These are phyloP conservation scores for Tinea semifulvella DNA, from an alignment of 2,888 invertebrate species.

Conservation along the genomic window DNA sequence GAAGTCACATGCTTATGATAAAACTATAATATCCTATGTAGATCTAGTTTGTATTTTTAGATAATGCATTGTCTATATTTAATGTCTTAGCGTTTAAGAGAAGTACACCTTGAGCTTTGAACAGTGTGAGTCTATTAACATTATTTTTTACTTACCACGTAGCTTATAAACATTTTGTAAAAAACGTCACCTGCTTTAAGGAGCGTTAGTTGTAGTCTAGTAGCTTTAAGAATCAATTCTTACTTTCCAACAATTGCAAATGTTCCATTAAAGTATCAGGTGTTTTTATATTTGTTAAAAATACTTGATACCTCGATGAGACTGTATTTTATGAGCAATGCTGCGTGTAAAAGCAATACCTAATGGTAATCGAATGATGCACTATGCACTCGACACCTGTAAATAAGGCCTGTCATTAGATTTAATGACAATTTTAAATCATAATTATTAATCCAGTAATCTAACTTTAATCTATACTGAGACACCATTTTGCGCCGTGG, in stretches of 20 bases:
- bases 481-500: constrained; percentile 66
- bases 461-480: constrained; percentile 54
- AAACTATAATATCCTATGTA: constrained; percentile 60
- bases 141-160: constrained; percentile 51
- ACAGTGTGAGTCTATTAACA: constrained; percentile 52
- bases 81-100: constrained; percentile 44
- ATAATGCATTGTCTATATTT: constrained; percentile 58
- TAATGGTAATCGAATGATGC: constrained; percentile 17
- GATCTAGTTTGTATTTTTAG: constrained; percentile 65
- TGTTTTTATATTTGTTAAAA: too few relatives aligned
- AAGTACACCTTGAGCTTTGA: constrained; percentile 57
- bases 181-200: neutral
- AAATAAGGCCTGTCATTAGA: constrained; percentile 49
- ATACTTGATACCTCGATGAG: too few relatives aligned
- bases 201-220: neutral
- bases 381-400: constrained; percentile 31
- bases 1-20: constrained; percentile 62
- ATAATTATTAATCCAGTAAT: constrained; percentile 41
- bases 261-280: too few relatives aligned
- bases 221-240: too few relatives aligned
- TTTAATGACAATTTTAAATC: constrained; percentile 40
- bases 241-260: too few relatives aligned
- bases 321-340: neutral
- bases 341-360: constrained; percentile 8
- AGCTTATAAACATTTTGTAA: constrained; percentile 25